phyloP scores from a whole-genome alignment of 2,113 vertebrate species.

The Cyprinodon variegatus region DNA sequence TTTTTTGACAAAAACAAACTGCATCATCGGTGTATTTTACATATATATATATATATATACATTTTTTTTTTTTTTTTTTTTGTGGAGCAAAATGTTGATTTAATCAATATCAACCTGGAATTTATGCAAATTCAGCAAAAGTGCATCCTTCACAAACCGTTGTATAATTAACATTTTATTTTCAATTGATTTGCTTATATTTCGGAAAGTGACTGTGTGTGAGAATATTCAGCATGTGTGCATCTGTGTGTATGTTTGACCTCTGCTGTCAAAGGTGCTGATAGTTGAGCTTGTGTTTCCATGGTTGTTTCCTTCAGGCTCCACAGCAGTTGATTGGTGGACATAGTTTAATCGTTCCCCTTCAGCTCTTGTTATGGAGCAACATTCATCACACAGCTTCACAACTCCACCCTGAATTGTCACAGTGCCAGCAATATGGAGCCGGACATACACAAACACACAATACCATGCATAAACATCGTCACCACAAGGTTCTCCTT shows the following conservation, averaged over 20 bases:
- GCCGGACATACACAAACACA: neutral
- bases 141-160: neutral
- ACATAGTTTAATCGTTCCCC: constrained; percentile 47
- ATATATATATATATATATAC: too few relatives aligned
- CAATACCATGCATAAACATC: neutral
- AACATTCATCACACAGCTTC: constrained; percentile 57
- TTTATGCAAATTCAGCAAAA: neutral
- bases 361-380: constrained; percentile 24
- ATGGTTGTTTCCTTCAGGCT: constrained; percentile 29
- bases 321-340: constrained; percentile 40
- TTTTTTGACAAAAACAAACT: constrained; percentile 15
- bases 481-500: constrained; percentile 12
- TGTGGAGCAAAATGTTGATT: too few relatives aligned
- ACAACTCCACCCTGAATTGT: constrained; percentile 38
- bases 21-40: constrained; percentile 32
- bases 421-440: constrained; percentile 6
- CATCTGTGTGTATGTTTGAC: constrained; percentile 45
- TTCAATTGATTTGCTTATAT: constrained; percentile 6
- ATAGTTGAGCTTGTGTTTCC: constrained; percentile 21
- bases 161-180: neutral
- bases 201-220: constrained; percentile 1
- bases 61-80: too few relatives aligned
- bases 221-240: constrained; percentile 3
- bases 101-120: neutral
- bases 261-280: constrained; percentile 40